Conservation (phyloP, 2,797 vertebrate species). For the Eleutherodactylus coqui region DNA sequence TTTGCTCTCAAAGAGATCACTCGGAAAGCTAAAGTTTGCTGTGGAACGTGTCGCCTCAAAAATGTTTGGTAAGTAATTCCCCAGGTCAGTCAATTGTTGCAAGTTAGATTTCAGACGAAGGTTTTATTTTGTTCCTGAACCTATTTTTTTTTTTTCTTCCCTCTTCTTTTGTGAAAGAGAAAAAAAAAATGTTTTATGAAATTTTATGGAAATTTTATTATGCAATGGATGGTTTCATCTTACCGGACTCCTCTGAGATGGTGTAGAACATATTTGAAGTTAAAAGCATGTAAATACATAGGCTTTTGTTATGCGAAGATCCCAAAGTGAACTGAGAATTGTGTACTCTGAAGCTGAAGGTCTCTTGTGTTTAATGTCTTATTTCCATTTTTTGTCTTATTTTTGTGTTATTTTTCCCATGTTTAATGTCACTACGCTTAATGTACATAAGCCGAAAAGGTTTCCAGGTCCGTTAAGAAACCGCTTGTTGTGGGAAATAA, state of each 20-base stretch:
- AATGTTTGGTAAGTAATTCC: constrained; percentile 69
- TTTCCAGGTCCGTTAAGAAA: constrained; percentile 10
- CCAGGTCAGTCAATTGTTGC: constrained; percentile 63
- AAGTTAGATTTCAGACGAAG: constrained; percentile 65
- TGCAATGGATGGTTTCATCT: constrained; percentile 47
- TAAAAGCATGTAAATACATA: constrained; percentile 63
- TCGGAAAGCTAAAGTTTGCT: constrained; percentile 69
- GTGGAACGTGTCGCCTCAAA: constrained; percentile 71
- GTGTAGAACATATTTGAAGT: constrained; percentile 63
- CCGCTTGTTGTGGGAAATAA: constrained; percentile 49
- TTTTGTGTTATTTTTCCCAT: constrained; percentile 53
- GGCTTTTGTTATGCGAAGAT: constrained; percentile 51
- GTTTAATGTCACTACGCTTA: constrained; percentile 60
- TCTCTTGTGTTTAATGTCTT: constrained; percentile 63
- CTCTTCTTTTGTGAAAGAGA: constrained; percentile 10
- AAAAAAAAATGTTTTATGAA: constrained; percentile 40
- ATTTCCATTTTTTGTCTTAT: constrained; percentile 56
- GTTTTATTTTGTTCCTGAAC: constrained; percentile 58
- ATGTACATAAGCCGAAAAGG: constrained; percentile 51
- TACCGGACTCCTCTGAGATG: constrained; percentile 63
- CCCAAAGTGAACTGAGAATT: constrained; percentile 59
- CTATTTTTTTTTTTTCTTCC: constrained; percentile 37
- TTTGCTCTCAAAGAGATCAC: constrained; percentile 74
- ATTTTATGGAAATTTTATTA: constrained; percentile 62
- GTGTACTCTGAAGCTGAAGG: constrained; percentile 60